Conservation (phyloP, 64 coral and sea anemone genomes). For the Dendronephthya gigantea region DNA sequence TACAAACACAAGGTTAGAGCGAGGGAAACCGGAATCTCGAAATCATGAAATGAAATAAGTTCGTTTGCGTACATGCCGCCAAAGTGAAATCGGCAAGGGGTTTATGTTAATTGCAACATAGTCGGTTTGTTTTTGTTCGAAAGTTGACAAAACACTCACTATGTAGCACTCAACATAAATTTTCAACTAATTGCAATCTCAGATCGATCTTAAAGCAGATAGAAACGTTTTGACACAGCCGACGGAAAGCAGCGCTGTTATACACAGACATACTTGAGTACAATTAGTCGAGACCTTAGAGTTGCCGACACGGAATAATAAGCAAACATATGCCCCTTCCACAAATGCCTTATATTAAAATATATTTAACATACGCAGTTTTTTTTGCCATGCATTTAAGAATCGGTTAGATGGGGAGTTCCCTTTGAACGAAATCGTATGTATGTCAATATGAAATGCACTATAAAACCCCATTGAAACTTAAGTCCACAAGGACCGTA, state of each 20-base stretch:
- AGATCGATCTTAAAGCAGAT: background rate
- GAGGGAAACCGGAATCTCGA: background rate
- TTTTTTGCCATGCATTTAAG: background rate
- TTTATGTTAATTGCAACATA: constrained; percentile 11
- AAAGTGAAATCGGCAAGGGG: background rate
- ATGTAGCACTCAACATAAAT: background rate
- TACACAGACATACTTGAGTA: background rate
- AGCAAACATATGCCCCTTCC: background rate
- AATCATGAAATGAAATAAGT: background rate
- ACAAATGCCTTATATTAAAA: background rate
- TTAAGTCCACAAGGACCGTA: background rate
- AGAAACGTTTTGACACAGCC: background rate
- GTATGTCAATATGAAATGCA: background rate
- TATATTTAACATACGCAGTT: background rate
- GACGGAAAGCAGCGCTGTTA: background rate
- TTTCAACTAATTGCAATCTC: background rate
- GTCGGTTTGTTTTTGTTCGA: background rate
- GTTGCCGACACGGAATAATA: background rate
- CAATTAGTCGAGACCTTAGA: background rate
- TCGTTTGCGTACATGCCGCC: background rate
- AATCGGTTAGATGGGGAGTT: no score
- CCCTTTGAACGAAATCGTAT: no score
- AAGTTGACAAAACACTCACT: constrained; percentile 22
- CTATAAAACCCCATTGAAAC: background rate
- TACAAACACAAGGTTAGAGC: background rate